Conservation (phyloP, 2,888 invertebrate species). For the Cecidostiba fungosa region DNA sequence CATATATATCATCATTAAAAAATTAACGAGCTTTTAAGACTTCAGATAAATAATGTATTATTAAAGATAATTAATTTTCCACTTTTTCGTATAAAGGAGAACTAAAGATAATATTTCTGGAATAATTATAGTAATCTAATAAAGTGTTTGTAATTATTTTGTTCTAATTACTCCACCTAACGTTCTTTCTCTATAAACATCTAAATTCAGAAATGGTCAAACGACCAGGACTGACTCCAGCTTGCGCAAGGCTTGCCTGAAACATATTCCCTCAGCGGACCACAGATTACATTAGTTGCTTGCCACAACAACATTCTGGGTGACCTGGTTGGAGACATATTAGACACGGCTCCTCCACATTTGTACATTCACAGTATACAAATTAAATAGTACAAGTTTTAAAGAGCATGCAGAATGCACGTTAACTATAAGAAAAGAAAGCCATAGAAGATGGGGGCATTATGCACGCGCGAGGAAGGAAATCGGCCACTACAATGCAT, state of each 20-base stretch:
- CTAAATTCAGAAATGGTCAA: neutral
- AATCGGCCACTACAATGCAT: neutral
- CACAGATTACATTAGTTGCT: conserved; percentile 18
- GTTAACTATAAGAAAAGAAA: conserved; percentile 4
- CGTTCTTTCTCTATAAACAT: neutral
- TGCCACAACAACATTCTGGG: conserved; percentile 7
- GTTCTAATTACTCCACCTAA: neutral
- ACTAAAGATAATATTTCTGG: no score
- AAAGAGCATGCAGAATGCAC: neutral
- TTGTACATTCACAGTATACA: neutral
- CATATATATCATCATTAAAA: no score
- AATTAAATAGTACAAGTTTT: neutral
- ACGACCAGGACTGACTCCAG: neutral
- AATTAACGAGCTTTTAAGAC: no score
- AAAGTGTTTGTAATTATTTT: neutral
- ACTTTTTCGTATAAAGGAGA: neutral
- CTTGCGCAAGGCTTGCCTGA: neutral
- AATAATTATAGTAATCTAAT: no score
- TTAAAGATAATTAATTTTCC: no score
- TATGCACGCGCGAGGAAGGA: neutral
- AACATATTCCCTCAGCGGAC: conserved; percentile 17
- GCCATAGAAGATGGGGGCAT: neutral
- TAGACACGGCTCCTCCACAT: neutral
- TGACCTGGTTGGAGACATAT: neutral
- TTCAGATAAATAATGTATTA: no score